Conservation (phyloP, 2,113 vertebrate species). For the Heterotilapia buettikoferi region DNA sequence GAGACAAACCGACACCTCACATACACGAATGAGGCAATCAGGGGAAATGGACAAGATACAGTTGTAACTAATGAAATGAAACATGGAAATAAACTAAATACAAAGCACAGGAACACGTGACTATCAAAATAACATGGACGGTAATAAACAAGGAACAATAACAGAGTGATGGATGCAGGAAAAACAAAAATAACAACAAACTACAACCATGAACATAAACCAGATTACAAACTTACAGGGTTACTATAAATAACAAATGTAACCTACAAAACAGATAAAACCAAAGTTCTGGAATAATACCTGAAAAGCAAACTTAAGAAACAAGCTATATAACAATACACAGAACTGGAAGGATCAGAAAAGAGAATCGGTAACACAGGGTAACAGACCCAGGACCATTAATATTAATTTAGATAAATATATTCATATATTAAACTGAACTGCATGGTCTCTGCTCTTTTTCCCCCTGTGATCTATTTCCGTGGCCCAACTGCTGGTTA, state of each 20-base stretch:
- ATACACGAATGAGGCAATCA: neutral
- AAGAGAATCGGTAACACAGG: neutral
- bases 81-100: neutral
- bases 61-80: neutral
- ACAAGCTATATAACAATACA: neutral
- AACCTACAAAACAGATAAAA: neutral
- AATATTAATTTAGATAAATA: neutral
- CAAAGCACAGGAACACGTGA: neutral
- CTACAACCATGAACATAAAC: neutral
- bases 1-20: neutral
- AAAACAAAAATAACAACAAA: neutral
- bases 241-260: neutral
- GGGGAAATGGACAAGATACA: neutral
- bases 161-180: neutral
- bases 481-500: neutral
- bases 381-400: neutral
- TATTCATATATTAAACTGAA: neutral
- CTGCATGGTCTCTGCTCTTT: neutral
- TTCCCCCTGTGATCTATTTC: neutral
- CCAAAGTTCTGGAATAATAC: neutral
- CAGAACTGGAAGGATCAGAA: neutral
- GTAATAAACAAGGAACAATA: neutral
- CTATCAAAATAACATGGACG: neutral
- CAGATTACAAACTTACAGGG: neutral
- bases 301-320: neutral